phyloP scores from a whole-genome alignment of 2,888 invertebrate species.

The Xiphydria camelus region DNA sequence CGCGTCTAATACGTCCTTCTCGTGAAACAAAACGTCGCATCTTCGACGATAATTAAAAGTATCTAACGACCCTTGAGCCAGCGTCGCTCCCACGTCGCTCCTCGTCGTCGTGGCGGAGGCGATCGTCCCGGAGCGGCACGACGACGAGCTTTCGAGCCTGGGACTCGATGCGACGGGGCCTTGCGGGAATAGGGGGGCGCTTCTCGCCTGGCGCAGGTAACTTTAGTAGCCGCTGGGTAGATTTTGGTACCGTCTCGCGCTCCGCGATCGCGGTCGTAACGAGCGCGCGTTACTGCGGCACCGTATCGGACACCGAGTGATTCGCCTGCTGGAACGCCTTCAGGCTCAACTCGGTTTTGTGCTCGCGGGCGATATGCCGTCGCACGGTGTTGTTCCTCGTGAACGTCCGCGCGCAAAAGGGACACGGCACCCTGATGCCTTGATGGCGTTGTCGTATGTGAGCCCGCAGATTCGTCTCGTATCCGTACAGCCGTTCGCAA shows the following conservation, averaged over 20 bases:
- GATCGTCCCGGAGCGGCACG: too few species aligned
- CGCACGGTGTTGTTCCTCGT: constrained; percentile 91
- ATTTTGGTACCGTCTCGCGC: constrained; percentile 20
- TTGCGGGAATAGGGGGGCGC: too few species aligned
- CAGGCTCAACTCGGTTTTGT: constrained; percentile 74
- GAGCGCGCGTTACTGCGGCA: constrained; percentile 43
- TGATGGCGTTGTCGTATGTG: constrained; percentile 91
- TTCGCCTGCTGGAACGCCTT: constrained; percentile 65
- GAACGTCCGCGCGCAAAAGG: constrained; percentile 87
- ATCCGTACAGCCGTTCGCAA: constrained; percentile 89
- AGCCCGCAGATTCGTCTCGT: constrained; percentile 89
- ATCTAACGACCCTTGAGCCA: too few species aligned
- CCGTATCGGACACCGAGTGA: constrained; percentile 47
- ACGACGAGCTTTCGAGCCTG: constrained; percentile 10
- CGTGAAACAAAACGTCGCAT: too few species aligned
- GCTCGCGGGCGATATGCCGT: constrained; percentile 87
- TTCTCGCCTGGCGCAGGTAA: constrained; percentile 38
- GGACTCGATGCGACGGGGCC: too few species aligned
- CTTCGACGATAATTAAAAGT: too few species aligned
- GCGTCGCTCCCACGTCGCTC: too few species aligned
- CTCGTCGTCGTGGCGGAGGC: too few species aligned
- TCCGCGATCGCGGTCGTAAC: too few species aligned
- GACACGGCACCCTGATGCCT: constrained; percentile 89
- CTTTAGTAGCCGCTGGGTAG: constrained; percentile 36
- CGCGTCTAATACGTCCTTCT: too few species aligned